A percentile compares a stretch with the other conserved stretches of the same genome.
Conservation (phyloP, 1,140 invertebrate species). For the Cherax quadricarinatus region DNA sequence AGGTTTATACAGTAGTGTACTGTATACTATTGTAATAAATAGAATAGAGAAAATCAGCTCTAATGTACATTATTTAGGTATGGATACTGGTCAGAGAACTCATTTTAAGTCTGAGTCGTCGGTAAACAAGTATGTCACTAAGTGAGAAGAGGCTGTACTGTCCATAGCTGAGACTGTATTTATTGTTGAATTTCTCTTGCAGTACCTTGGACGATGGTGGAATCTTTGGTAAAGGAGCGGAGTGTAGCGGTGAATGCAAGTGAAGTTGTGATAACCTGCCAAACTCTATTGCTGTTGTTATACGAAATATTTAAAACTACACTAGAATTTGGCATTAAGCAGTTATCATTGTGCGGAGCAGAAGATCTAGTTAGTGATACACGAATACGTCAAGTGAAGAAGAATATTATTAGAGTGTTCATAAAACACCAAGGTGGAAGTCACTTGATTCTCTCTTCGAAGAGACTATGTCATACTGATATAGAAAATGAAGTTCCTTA, state of each 20-base stretch:
- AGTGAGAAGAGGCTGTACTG: too few relatives aligned
- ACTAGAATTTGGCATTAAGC: slow-evolving; percentile 7
- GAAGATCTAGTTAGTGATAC: not conserved
- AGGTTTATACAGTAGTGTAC: too few relatives aligned
- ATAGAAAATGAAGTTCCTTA: slow-evolving; percentile 20
- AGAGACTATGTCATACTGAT: slow-evolving; percentile 9
- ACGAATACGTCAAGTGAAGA: slow-evolving; percentile 13
- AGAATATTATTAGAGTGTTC: slow-evolving; percentile 23
- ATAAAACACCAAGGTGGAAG: not conserved
- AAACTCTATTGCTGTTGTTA: slow-evolving; percentile 19
- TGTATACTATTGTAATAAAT: too few relatives aligned
- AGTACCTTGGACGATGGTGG: slow-evolving; percentile 48
- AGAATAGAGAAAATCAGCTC: too few relatives aligned
- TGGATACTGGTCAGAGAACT: too few relatives aligned
- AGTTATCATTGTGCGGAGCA: not conserved
- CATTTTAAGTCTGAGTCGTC: too few relatives aligned
- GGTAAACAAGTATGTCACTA: too few relatives aligned
- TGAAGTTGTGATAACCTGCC: slow-evolving; percentile 33
- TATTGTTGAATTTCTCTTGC: not conserved
- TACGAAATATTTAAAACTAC: slow-evolving; percentile 17
- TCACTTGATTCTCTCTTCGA: not conserved
- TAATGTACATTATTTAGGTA: too few relatives aligned
- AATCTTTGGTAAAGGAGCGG: slow-evolving; percentile 33
- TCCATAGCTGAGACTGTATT: too few relatives aligned
- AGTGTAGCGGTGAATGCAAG: slow-evolving; percentile 7